Conservation (phyloP, 2,113 vertebrate genomes). For the Porphyrio hochstetteri region DNA sequence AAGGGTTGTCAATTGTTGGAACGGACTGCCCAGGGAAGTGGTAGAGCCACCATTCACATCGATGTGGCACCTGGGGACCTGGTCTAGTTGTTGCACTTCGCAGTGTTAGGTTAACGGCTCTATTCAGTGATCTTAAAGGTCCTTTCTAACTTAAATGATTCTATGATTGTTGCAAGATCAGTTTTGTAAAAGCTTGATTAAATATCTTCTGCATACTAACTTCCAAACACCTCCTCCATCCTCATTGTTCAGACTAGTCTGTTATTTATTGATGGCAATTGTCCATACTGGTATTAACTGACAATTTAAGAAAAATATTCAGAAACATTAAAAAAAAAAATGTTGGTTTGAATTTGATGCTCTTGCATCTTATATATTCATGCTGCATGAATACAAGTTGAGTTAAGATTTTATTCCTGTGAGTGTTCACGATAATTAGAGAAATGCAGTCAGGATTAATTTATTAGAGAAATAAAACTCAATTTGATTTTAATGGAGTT, state of each 20-base stretch:
- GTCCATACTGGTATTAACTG: background rate
- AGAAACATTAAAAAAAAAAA: background rate
- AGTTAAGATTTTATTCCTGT: background rate
- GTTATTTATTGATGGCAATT: background rate
- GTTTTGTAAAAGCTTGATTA: background rate
- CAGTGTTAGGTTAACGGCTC: no score
- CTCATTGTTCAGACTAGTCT: background rate
- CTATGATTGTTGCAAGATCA: background rate
- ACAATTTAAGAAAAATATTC: background rate
- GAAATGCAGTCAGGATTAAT: background rate
- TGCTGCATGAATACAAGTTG: background rate
- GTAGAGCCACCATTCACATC: no score
- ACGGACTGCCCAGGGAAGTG: no score
- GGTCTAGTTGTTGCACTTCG: no score
- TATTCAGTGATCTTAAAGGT: no score
- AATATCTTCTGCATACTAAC: background rate
- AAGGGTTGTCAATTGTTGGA: no score
- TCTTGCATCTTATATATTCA: background rate
- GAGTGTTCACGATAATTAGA: background rate
- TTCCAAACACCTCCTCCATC: background rate
- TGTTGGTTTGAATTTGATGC: background rate
- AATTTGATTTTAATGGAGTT: background rate
- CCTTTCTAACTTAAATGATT: no score
- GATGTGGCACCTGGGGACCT: no score
- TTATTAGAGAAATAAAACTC: background rate